Conservation (phyloP, 1,140 invertebrate genomes). For the Anoplolepis gracilipes region DNA sequence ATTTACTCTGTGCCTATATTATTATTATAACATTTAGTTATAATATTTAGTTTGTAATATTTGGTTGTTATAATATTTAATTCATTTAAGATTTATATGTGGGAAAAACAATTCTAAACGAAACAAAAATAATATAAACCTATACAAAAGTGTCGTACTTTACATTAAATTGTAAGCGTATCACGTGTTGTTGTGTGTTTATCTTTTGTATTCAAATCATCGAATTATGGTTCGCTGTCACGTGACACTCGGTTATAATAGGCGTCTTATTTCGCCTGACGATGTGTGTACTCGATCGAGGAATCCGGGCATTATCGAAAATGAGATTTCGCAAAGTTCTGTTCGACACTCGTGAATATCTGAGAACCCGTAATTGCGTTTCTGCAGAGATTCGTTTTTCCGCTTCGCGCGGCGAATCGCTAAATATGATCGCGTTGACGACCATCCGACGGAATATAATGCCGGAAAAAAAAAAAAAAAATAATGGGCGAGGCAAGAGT, state of each 20-base stretch:
- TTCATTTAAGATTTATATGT: background rate
- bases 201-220: background rate
- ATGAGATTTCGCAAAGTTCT: conserved; percentile 41
- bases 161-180: background rate
- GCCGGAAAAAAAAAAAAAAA: conserved; percentile 51
- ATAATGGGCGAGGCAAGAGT: conserved; percentile 30
- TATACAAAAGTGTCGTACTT: background rate
- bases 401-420: background rate
- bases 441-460: conserved; percentile 23
- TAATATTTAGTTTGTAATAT: background rate
- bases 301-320: conserved; percentile 50
- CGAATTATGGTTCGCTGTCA: background rate
- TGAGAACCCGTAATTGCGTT: conserved; percentile 43
- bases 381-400: background rate
- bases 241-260: background rate
- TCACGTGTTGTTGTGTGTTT: too few relatives aligned
- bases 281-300: background rate
- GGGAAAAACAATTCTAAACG: background rate
- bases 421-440: conserved; percentile 32
- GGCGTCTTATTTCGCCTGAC: background rate
- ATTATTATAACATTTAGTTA: background rate
- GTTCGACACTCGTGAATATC: background rate
- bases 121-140: background rate
- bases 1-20: background rate
- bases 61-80: background rate